Evolutionary conservation across 2,888 invertebrate species (phyloP), one percentile per base, ranked within the genome.

Genomic region (Limnephilus marmoratus): DNA sequence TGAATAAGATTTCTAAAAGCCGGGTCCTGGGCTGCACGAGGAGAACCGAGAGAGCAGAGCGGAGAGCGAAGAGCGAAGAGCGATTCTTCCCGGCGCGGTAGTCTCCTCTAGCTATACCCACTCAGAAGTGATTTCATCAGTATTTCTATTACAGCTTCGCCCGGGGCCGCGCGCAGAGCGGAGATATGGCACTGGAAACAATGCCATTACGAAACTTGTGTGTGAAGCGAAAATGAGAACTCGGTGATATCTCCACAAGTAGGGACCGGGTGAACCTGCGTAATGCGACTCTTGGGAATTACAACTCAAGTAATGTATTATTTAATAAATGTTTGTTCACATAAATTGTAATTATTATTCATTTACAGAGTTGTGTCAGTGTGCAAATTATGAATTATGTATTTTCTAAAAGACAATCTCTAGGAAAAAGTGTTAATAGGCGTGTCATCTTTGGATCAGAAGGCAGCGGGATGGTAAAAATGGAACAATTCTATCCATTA

Each of bases 141-240:
- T 87, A 87, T 87, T 87, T 87, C 87, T 87, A 87, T 87, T 87
- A 87, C 68, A 29, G 31, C 53, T 68, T 68, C 31, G 87, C 87
- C 53, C 87, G 53, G 29, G 53, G 87, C 53, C 53, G 68, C 87
- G 86, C 86, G 37, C 45, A 37, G 86, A 86, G 45, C 53, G 68
- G 68, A 53, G 87, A 87, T 87, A 87, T 9, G 53, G 31, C 87
- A 31, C 53, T 87, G 31, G 87, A 53, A 45, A 87, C 53, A 87
- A 53, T 87, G 31, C 87, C 31, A 87, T 87, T 53, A 87, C 87
- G 49, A 53, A 53, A 87, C 49, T 87, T 87, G 49, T 53, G 29
- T 87, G 53, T 68, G 15, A 4, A 37, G 87, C 31, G 87, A 87
- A 37, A 87, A 53, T 87, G 87, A 87, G 87, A 68, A 87, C 29